Evolutionary conservation across 2,888 invertebrate species (phyloP).

Genomic region (Calephelis perditalis): DNA sequence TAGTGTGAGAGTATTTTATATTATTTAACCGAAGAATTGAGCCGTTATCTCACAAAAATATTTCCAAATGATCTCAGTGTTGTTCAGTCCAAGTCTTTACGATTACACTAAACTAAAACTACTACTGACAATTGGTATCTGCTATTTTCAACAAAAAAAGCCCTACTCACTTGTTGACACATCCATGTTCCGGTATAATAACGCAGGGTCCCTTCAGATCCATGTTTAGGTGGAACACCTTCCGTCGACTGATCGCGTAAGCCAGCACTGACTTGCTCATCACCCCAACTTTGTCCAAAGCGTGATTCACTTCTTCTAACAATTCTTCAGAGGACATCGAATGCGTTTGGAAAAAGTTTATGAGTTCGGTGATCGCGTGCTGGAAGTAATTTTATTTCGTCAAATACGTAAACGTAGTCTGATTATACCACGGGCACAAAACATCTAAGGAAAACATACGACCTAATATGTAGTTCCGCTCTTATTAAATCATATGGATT

Average conservation of each 20-base stretch:
- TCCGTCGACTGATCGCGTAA: slow-evolving; percentile 54
- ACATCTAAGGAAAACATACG: too few relatives aligned
- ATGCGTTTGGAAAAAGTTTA: slow-evolving; percentile 82
- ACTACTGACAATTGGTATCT: too few relatives aligned
- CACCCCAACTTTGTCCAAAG: slow-evolving; percentile 47
- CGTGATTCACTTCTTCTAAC: slow-evolving; percentile 41
- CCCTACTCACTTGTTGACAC: slow-evolving; percentile 77
- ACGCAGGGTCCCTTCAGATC: slow-evolving; percentile 87
- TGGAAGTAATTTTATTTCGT: slow-evolving; percentile 48
- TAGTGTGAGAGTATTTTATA: too few relatives aligned
- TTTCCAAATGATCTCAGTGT: too few relatives aligned
- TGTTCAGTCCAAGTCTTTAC: too few relatives aligned
- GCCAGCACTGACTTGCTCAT: slow-evolving; percentile 61
- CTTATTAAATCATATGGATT: too few relatives aligned
- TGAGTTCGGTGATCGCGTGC: slow-evolving; percentile 85
- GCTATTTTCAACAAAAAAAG: not conserved
- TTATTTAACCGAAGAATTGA: too few relatives aligned
- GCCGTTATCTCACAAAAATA: too few relatives aligned
- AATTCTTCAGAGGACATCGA: slow-evolving; percentile 67
- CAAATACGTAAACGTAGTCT: too few relatives aligned
- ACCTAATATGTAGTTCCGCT: too few relatives aligned
- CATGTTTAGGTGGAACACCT: slow-evolving; percentile 83
- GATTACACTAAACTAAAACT: too few relatives aligned
- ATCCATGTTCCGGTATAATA: slow-evolving; percentile 86
- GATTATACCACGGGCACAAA: too few relatives aligned